Evolutionary conservation across 1,140 invertebrate species (phyloP).

Genomic region (Hypsibius dujardini): DNA sequence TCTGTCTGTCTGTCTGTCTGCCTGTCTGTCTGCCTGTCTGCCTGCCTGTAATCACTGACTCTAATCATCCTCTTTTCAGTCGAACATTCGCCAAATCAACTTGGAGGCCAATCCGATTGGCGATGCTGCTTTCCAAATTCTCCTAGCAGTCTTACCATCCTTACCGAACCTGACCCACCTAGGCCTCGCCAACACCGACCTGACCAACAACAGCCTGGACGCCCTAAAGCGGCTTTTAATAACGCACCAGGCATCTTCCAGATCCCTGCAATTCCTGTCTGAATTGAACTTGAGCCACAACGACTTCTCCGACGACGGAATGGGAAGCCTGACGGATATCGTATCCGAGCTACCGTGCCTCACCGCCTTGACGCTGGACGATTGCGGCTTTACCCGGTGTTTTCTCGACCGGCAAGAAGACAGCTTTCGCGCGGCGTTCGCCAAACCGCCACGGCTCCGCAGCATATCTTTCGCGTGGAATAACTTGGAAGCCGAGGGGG

Average conservation of each 20-base stretch:
- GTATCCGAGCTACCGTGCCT: neutral
- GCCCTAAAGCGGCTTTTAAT: neutral
- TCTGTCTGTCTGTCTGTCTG: too few relatives aligned
- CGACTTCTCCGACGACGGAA: neutral
- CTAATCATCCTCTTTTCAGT: neutral
- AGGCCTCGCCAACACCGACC: neutral
- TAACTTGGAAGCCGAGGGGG: neutral
- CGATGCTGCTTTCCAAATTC: neutral
- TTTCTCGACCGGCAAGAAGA: neutral
- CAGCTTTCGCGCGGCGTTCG: neutral
- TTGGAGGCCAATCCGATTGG: neutral
- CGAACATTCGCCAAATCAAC: neutral
- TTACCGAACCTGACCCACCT: neutral
- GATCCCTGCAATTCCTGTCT: neutral
- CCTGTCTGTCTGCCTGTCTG: neutral
- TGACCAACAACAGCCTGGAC: neutral
- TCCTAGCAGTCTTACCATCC: neutral
- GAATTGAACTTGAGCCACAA: neutral
- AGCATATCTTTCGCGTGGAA: neutral
- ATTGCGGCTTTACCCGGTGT: neutral
- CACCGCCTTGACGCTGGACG: neutral
- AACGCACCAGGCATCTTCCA: neutral
- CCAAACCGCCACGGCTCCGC: neutral
- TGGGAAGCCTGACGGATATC: neutral
- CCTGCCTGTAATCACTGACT: neutral